These are phyloP conservation scores for Platichthys flesus DNA, from an alignment of 2,113 vertebrate genomes.

Conservation along the genomic window DNA sequence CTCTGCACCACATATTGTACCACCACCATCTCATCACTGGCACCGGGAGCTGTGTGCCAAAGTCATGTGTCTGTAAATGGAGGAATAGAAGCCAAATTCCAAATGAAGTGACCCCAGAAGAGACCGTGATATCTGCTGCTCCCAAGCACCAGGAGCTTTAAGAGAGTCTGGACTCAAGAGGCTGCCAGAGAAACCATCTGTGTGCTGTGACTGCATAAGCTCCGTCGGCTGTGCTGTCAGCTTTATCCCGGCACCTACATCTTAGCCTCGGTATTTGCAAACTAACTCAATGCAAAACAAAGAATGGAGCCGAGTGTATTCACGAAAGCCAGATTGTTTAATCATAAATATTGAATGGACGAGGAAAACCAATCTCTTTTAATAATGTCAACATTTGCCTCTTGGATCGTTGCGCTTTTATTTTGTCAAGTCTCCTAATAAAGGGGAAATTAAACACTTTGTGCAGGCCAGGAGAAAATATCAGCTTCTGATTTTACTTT, in stretches of 20 bases:
- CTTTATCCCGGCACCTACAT: conserved; percentile 55
- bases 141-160: conserved; percentile 62
- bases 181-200: conserved; percentile 75
- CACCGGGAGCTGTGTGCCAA: conserved; percentile 49
- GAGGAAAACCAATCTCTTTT: not conserved
- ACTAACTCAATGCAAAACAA: conserved; percentile 26
- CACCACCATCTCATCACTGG: conserved; percentile 49
- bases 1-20: conserved; percentile 54
- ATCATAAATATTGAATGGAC: not conserved
- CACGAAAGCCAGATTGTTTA: conserved; percentile 11
- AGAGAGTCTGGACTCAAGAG: conserved; percentile 57
- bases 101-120: conserved; percentile 71
- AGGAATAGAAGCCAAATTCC: conserved; percentile 57
- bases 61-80: conserved; percentile 58
- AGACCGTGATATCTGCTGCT: conserved; percentile 56
- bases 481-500: too few species aligned
- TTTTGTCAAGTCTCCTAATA: too few species aligned
- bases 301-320: conserved; percentile 11
- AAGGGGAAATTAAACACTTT: too few species aligned
- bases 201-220: conserved; percentile 63
- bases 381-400: not conserved
- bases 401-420: not conserved
- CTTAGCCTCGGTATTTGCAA: conserved; percentile 53
- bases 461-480: too few species aligned
- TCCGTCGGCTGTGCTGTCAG: conserved; percentile 65